Evolutionary conservation across 2,888 invertebrate species (phyloP).

Genomic region (Hyles lineata): DNA sequence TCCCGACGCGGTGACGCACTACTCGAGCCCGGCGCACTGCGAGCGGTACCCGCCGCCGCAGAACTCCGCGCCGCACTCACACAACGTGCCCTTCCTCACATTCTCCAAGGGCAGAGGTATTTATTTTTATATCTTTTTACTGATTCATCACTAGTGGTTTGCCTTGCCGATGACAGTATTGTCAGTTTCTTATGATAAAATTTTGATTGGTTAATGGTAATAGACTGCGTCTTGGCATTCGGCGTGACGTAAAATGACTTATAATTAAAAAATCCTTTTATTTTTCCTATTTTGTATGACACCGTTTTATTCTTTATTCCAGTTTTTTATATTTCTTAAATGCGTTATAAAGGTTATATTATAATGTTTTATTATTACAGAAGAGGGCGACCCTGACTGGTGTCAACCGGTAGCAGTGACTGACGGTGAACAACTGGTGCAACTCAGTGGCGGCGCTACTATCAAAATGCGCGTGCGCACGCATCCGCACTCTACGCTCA

Average conservation of each 20-base stretch:
- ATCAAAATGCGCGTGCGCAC: conserved; percentile 67
- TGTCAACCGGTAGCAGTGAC: conserved; percentile 60
- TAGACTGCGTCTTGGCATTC: too few species aligned
- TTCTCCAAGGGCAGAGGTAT: conserved; percentile 54
- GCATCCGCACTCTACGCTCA: conserved; percentile 67
- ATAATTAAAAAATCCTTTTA: too few species aligned
- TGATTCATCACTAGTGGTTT: too few species aligned
- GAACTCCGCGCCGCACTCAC: conserved; percentile 28
- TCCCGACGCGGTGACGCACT: conserved; percentile 85
- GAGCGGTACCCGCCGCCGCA: conserved; percentile 84
- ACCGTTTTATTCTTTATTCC: too few species aligned
- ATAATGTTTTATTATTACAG: conserved; percentile 36
- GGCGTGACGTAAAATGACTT: too few species aligned
- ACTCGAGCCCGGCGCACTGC: conserved; percentile 89
- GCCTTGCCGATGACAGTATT: too few species aligned
- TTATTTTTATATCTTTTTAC: neutral
- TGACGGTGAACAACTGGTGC: conserved; percentile 71
- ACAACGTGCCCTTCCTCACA: conserved; percentile 53
- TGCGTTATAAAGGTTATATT: too few species aligned
- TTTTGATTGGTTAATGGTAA: too few species aligned
- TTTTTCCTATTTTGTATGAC: too few species aligned
- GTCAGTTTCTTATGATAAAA: too few species aligned
- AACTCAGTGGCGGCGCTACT: conserved; percentile 55
- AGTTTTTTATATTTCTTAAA: too few species aligned
- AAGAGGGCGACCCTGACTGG: conserved; percentile 55